Evolutionary conservation across 2,888 invertebrate genomes (phyloP), one percentile per base, ranked within the genome.

Genomic region (Acronicta psi): DNA sequence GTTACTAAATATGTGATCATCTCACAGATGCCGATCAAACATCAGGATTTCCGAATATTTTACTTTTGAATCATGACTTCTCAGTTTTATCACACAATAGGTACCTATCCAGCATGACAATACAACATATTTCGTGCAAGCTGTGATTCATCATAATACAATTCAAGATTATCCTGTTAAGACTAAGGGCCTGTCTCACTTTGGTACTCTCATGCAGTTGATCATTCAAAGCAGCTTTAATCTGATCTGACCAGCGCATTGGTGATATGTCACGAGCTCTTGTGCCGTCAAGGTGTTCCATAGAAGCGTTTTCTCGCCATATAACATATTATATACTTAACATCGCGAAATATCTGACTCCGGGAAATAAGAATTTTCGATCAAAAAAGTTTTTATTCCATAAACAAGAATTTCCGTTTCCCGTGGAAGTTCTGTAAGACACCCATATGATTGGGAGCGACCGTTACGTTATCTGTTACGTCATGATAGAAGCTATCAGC

Each of bases 381-480:
- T 2, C 11, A 29, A 29, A 29, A 2, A 11, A 29, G 11, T 6
- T 11, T 29, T 29, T 11, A 29, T 10, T 29, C 29, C 11, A 29
- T 29, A 29, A 11, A 6, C 45, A 55, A 41, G 25, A 54, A 40
- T 3, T 14, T 40, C 42, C 31, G 42, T 2, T 13, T 9, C 16
- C 23, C 42, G 31, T 46, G 61, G 61, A 64, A 65, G 43, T 29
- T 16, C 38, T 6, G 8, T 4, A 14, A 55, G 37, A 25, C 46
- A 41, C 41, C 61, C 57, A 65, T 64, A 56, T 49, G 62, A 56
- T 38, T 14, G n/a, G 2, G 3, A 14, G 3, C 47, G 47, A 49
- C 62, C 47, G 65, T 62, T 62, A 23, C 1, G n/a, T 44, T 62
- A 65, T 62, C 62, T 2, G 0, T 1, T 17, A 65, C 62, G 58